Evolutionary conservation across 2,797 vertebrate genomes (phyloP).

Genomic region (Tokudaia tokunoshimensis): DNA sequence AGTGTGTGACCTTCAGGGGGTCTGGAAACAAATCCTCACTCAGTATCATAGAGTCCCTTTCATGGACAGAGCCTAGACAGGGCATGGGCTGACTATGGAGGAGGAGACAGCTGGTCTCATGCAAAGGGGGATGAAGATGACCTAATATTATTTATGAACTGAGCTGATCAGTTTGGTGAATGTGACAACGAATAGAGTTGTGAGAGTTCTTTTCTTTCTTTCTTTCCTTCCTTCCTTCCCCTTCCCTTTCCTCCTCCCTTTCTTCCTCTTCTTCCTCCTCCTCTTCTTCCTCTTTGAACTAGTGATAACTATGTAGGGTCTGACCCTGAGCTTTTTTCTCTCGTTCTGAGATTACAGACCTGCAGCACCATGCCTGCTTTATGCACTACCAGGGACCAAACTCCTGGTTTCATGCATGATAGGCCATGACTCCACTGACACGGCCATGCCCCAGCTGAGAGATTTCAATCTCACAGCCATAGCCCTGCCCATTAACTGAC

Average conservation of each 20-base stretch:
- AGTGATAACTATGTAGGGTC: background rate
- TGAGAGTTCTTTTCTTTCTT: background rate
- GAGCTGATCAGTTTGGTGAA: background rate
- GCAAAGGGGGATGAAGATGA: background rate
- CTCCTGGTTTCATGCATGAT: background rate
- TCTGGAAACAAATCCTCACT: background rate
- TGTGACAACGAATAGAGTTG: background rate
- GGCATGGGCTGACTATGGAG: background rate
- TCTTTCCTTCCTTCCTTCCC: background rate
- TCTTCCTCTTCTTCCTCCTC: background rate
- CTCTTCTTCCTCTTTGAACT: background rate
- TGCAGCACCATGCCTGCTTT: background rate
- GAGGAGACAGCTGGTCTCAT: background rate
- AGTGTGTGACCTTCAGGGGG: background rate
- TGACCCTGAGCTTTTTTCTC: background rate
- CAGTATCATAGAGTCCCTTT: background rate
- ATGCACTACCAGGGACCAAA: background rate
- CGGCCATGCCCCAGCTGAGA: background rate
- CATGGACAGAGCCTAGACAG: background rate
- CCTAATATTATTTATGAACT: background rate
- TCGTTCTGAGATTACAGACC: background rate
- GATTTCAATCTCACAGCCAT: background rate
- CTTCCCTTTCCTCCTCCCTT: accelerated
- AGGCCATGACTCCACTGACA: background rate
- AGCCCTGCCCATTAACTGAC: background rate